phyloP scores from a whole-genome alignment of 53 echinoderm and acorn worm genomes.

The Apostichopus leukothele region DNA sequence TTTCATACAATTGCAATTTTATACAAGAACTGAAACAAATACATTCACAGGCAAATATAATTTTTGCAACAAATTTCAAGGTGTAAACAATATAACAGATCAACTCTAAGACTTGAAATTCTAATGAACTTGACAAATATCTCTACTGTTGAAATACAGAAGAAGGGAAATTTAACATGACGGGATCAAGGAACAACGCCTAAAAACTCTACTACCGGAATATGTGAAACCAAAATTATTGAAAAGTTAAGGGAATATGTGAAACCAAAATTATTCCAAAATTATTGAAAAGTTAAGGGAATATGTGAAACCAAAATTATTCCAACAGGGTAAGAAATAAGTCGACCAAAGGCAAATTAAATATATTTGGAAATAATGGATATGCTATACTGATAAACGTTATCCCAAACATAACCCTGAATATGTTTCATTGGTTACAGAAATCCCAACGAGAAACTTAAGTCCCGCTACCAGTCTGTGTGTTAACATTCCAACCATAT shows the following conservation, averaged over 20 bases:
- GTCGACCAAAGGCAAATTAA: neutral
- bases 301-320: no score
- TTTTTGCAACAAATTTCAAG: neutral
- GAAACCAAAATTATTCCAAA: no score
- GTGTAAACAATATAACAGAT: neutral
- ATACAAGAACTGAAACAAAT: neutral
- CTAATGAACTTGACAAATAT: neutral
- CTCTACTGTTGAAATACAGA: neutral
- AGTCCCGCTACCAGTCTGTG: no score
- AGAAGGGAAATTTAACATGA: neutral
- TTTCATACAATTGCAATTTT: neutral
- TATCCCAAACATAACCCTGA: neutral
- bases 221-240: no score
- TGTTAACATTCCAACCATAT: no score
- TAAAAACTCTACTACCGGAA: no score
- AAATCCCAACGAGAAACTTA: no score
- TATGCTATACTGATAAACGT: neutral
- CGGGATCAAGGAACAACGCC: no score
- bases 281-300: no score
- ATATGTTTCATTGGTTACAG: no score
- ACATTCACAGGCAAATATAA: neutral
- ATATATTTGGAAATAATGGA: neutral
- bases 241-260: no score
- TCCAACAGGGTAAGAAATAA: no score
- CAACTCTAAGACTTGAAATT: neutral